Evolutionary conservation across 2,797 vertebrate species (phyloP).

Genomic region (Pseudochaenichthys georgianus): DNA sequence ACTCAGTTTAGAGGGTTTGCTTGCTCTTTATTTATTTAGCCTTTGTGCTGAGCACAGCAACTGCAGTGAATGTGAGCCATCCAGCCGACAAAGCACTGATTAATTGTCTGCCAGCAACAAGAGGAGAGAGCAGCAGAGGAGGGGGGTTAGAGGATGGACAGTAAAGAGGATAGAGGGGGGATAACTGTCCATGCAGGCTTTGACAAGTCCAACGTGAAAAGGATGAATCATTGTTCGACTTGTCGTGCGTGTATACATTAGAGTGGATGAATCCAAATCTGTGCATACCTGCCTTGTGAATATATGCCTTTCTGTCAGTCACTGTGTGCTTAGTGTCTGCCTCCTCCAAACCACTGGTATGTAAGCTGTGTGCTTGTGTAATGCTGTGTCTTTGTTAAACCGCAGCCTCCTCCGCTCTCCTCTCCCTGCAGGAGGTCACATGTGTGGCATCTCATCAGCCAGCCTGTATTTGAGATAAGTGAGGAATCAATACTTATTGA

Average conservation of each 20-base stretch:
- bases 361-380: conserved; percentile 2
- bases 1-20: conserved; percentile 41
- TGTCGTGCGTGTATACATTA: neutral
- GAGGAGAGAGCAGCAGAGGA: conserved; percentile 47
- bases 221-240: conserved; percentile 10
- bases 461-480: conserved; percentile 71
- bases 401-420: conserved; percentile 4
- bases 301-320: neutral
- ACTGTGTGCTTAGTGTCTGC: neutral
- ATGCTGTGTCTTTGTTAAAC: conserved; percentile 22
- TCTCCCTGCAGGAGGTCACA: conserved; percentile 46
- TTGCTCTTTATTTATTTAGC: conserved; percentile 64
- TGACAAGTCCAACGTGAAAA: conserved; percentile 38
- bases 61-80: conserved; percentile 64
- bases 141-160: conserved; percentile 42
- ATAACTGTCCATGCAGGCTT: conserved; percentile 48
- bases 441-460: conserved; percentile 68
- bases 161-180: conserved; percentile 37
- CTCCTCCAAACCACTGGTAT: conserved; percentile 29
- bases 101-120: conserved; percentile 71
- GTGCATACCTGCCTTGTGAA: conserved; percentile 21
- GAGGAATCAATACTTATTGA: conserved; percentile 78
- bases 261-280: conserved; percentile 4
- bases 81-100: conserved; percentile 72
- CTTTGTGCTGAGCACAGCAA: conserved; percentile 78